Evolutionary conservation across 37 sponge, comb jelly and placozoan genomes (phyloP), one percentile per base, ranked within the genome.

Genomic region (Halisarca cf. caerulea): DNA sequence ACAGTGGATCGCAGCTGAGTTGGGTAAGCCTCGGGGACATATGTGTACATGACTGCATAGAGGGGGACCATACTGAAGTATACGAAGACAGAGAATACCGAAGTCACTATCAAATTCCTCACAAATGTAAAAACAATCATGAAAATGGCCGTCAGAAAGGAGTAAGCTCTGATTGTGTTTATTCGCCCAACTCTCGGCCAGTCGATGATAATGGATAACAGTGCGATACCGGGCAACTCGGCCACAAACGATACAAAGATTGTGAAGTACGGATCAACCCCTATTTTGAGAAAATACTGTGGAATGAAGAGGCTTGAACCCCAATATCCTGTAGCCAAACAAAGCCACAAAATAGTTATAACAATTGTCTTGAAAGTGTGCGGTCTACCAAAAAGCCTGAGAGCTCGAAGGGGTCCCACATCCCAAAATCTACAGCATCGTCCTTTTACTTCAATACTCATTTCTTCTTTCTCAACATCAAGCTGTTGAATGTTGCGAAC

Each of bases 131-230:
- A 80, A 7, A 87, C 64, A 2, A 87, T 57, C 21, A 87, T 75
- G 44, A 41, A 91, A 6, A 72, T 23, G 0, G 45, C 59, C 39
- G 80, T 36, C 34, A 84, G 3, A 1, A 59, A 21, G 20, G 81
- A 58, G 34, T 66, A 87, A 11, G 87, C 24, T 23, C 91, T 40
- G 4, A 91, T 37, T 2, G 91, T 74, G 66, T 91, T 87, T 4
- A 91, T 71, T 60, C 91, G 25, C 2, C 91, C 91, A 21, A 91
- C 71, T 73, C 38, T 18, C 1, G 66, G 81, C 91, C 88, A 91
- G 35, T 91, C 91, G 1, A 80, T 79, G 40, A 91, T 87, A 30
- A 91, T 87, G 17, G 87, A 44, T 59, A 91, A 58, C 36, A 91
- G 78, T 0, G 87, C 36, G 4, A 87, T 84, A 43, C 91, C 91